A percentile compares a stretch with the other conserved stretches of the same genome.
Evolutionary conservation across 2,888 invertebrate species (phyloP).

Genomic region (Diarsia brunnea): DNA sequence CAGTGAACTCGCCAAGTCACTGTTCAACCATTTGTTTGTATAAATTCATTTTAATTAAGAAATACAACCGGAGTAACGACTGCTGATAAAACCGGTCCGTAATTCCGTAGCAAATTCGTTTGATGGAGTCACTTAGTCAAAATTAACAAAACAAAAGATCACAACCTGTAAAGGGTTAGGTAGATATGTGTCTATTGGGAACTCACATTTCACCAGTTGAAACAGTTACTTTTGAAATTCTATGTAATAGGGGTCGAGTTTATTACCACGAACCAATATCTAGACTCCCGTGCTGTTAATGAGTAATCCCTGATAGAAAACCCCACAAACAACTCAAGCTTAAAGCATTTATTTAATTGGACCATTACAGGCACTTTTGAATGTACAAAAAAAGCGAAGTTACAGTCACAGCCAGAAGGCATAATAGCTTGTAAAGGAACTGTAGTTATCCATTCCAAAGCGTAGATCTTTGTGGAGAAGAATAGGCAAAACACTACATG

Average conservation of each 20-base stretch:
- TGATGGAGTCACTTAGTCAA: conserved; percentile 55
- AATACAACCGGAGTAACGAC: conserved; percentile 37
- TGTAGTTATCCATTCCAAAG: no score
- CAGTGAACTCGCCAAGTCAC: conserved; percentile 26
- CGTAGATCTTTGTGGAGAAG: no score
- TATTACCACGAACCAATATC: neutral
- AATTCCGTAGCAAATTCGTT: conserved; percentile 43
- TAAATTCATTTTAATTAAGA: conserved; percentile 51
- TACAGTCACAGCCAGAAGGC: no score
- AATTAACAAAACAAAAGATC: conserved; percentile 30
- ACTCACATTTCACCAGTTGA: neutral
- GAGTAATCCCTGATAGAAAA: neutral
- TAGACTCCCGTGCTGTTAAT: neutral
- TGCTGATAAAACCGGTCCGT: conserved; percentile 39
- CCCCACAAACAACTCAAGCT: no score
- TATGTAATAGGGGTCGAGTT: neutral
- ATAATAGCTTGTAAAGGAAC: no score
- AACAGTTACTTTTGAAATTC: no score
- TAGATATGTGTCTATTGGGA: neutral
- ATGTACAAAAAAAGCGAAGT: no score
- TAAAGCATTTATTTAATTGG: no score
- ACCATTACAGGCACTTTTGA: no score
- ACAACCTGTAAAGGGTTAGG: neutral
- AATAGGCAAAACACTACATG: no score
- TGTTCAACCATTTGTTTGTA: conserved; percentile 25